Conservation (phyloP, 2,113 vertebrate species). For the Sylvilagus bachmani region DNA sequence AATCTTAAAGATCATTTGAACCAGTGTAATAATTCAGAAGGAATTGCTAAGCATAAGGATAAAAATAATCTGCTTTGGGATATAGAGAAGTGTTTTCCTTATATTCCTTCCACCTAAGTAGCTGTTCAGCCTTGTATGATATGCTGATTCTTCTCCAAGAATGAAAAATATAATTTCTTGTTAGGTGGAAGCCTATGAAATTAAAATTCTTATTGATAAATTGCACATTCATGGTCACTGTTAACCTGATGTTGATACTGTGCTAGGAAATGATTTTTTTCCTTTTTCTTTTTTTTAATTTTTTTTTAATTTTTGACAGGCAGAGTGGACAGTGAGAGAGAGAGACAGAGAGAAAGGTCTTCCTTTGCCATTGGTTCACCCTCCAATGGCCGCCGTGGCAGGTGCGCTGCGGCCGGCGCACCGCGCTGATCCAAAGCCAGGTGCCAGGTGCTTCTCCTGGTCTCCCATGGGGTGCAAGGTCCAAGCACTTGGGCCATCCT, state of each 20-base stretch:
- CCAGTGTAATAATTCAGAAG: background rate
- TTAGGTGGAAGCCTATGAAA: background rate
- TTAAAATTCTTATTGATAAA: background rate
- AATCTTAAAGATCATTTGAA: background rate
- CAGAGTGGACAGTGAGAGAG: too few relatives aligned
- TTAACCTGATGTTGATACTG: background rate
- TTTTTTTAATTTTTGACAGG: too few relatives aligned
- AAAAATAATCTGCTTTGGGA: background rate
- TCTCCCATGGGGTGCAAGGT: too few relatives aligned
- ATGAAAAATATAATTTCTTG: background rate
- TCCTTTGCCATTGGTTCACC: too few relatives aligned
- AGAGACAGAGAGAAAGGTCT: too few relatives aligned
- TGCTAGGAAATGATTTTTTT: background rate
- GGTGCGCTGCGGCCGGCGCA: too few relatives aligned
- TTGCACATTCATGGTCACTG: background rate
- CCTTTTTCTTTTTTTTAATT: too few relatives aligned
- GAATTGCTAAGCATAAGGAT: background rate
- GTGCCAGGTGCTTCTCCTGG: too few relatives aligned
- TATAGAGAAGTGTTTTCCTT: background rate
- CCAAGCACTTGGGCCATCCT: too few relatives aligned
- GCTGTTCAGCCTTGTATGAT: background rate
- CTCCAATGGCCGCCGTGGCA: too few relatives aligned
- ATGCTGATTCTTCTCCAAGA: background rate
- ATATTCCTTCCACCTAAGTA: background rate
- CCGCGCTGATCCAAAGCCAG: too few relatives aligned